Evolutionary conservation across 2,113 vertebrate species (phyloP).

Genomic region (Narcine bancroftii): DNA sequence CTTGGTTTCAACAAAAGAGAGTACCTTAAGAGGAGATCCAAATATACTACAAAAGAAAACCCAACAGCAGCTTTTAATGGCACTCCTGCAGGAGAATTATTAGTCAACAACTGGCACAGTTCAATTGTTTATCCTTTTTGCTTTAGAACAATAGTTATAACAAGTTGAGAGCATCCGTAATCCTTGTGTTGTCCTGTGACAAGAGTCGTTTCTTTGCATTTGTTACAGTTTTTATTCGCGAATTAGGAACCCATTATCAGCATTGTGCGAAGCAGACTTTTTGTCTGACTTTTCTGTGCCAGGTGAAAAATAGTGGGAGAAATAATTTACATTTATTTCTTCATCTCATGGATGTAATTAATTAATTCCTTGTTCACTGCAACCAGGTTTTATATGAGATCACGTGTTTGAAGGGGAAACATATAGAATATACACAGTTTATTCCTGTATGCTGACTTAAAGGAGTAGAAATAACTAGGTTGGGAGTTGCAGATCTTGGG

Average conservation of each 20-base stretch:
- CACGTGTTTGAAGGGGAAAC: neutral
- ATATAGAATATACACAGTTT: neutral
- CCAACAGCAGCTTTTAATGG: neutral
- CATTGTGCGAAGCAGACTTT: neutral
- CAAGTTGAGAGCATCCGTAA: neutral
- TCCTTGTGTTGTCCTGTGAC: neutral
- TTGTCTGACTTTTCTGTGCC: neutral
- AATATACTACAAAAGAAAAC: neutral
- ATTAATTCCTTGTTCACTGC: neutral
- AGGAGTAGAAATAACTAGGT: too few species aligned
- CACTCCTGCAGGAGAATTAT: neutral
- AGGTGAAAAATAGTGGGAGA: neutral
- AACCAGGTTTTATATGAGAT: neutral
- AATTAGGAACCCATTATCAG: neutral
- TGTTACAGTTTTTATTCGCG: neutral
- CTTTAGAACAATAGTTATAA: neutral
- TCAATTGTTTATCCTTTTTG: neutral
- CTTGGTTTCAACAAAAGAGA: neutral
- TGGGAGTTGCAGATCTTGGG: too few species aligned
- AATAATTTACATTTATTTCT: neutral
- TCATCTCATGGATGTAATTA: neutral
- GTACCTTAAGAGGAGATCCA: neutral
- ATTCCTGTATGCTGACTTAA: neutral
- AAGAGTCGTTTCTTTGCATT: neutral
- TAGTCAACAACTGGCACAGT: neutral